A percentile compares a stretch with the other conserved stretches of the same genome.
Evolutionary conservation across 2,113 vertebrate genomes (phyloP).

Genomic region (Dromas ardeola): DNA sequence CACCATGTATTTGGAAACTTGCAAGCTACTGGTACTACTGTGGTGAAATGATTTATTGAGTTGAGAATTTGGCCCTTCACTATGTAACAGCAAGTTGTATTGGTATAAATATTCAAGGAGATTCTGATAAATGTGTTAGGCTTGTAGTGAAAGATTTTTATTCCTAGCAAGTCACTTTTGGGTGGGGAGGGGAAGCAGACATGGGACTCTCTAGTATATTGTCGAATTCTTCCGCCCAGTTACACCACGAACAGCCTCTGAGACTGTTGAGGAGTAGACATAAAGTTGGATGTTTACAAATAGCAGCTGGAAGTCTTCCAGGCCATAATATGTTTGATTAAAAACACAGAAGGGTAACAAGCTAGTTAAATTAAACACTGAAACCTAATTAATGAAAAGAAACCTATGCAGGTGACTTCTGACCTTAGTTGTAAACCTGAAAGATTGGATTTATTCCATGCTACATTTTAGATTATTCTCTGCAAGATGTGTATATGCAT

Average conservation of each 20-base stretch:
- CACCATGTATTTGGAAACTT: background rate
- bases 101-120: background rate
- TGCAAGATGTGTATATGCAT: background rate
- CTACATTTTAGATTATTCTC: constrained; percentile 30
- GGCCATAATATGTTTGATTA: background rate
- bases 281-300: background rate
- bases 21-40: background rate
- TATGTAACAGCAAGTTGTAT: background rate
- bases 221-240: background rate
- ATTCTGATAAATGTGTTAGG: background rate
- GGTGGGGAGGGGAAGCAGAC: background rate
- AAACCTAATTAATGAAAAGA: constrained; percentile 40
- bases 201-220: fast-evolving
- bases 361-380: constrained; percentile 58
- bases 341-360: constrained; percentile 10
- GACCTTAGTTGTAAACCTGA: constrained; percentile 40
- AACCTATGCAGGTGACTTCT: constrained; percentile 43
- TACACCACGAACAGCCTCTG: background rate
- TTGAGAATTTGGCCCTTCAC: background rate
- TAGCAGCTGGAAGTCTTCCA: background rate
- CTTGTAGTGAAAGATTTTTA: background rate
- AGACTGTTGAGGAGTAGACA: background rate
- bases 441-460: constrained; percentile 26
- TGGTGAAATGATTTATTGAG: background rate
- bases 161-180: background rate